A percentile compares a stretch with the other conserved stretches of the same genome.
Evolutionary conservation across 2,888 invertebrate genomes (phyloP).

Genomic region (Agrochola macilenta): DNA sequence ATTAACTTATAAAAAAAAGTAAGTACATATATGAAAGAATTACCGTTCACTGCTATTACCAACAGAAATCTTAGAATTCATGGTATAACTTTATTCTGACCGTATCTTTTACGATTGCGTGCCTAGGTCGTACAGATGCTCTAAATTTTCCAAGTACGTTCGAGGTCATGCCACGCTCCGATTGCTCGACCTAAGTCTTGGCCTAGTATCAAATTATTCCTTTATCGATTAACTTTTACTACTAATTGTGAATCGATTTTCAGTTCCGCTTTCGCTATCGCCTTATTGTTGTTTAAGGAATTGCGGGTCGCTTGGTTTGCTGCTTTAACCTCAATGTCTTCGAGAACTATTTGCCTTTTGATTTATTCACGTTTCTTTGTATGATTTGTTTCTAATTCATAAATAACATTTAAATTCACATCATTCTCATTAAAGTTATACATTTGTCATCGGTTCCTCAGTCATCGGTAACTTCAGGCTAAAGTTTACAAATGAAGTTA

Average conservation of each 20-base stretch:
- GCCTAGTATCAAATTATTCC: conserved; percentile 72
- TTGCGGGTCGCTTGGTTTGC: conserved; percentile 51
- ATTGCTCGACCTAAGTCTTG: conserved; percentile 57
- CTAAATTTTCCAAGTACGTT: conserved; percentile 51
- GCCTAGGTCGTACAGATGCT: conserved; percentile 41
- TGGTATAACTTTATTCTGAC: conserved; percentile 16
- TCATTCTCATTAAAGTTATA: neutral
- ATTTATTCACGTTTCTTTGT: neutral
- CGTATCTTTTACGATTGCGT: conserved; percentile 24
- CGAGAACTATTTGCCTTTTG: conserved; percentile 11
- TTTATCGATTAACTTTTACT: conserved; percentile 76
- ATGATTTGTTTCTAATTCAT: neutral
- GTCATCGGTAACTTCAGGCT: conserved; percentile 7
- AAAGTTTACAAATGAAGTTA: conserved; percentile 21
- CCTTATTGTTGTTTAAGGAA: conserved; percentile 59
- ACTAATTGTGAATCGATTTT: conserved; percentile 72
- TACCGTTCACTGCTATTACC: neutral
- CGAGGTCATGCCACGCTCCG: conserved; percentile 59
- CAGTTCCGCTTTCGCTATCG: conserved; percentile 76
- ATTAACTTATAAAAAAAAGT: neutral
- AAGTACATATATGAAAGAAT: neutral
- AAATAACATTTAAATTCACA: neutral
- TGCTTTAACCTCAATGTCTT: conserved; percentile 54
- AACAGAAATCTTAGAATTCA: conserved; percentile 20
- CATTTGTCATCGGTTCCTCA: neutral